A percentile compares a stretch with the other conserved stretches of the same genome.
Conservation (phyloP, 2,113 vertebrate species). For the Morone chrysops region DNA sequence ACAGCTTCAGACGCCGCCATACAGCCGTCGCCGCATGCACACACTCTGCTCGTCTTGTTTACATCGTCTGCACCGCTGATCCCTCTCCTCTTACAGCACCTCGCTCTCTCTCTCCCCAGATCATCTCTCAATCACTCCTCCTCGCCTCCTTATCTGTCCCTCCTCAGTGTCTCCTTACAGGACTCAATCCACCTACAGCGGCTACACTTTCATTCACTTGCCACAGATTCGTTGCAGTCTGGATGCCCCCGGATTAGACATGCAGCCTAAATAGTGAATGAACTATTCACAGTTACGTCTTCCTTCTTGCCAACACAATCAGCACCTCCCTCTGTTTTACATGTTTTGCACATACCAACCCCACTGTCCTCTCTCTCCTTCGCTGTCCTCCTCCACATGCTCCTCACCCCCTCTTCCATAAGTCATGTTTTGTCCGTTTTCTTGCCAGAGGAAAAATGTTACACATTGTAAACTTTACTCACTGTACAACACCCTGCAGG, state of each 20-base stretch:
- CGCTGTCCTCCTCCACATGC: neutral
- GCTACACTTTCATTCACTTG: slow-evolving; percentile 69
- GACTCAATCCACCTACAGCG: slow-evolving; percentile 42
- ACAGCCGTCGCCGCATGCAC: neutral
- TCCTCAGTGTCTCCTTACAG: slow-evolving; percentile 68
- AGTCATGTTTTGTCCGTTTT: slow-evolving; percentile 47
- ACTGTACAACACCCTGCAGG: slow-evolving; percentile 69
- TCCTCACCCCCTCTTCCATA: slow-evolving; percentile 10
- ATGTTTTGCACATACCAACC: slow-evolving; percentile 13
- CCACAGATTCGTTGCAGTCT: slow-evolving; percentile 28
- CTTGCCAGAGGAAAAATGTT: slow-evolving; percentile 69
- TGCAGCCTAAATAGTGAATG: slow-evolving; percentile 64
- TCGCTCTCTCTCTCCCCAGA: slow-evolving; percentile 44
- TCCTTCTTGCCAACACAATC: slow-evolving; percentile 8
- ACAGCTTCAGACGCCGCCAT: slow-evolving; percentile 12
- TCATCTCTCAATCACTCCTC: slow-evolving; percentile 66
- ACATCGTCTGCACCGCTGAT: slow-evolving; percentile 42
- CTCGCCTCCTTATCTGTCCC: slow-evolving; percentile 63
- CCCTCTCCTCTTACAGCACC: slow-evolving; percentile 63
- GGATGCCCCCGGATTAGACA: slow-evolving; percentile 47
- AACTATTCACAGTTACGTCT: slow-evolving; percentile 59
- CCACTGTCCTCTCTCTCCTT: neutral
- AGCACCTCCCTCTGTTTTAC: slow-evolving; percentile 12
- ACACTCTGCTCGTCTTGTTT: slow-evolving; percentile 62
- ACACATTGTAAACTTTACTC: slow-evolving; percentile 79